These are phyloP conservation scores for Botia almorhae DNA, from an alignment of 2,797 vertebrate genomes.

Conservation along the genomic window DNA sequence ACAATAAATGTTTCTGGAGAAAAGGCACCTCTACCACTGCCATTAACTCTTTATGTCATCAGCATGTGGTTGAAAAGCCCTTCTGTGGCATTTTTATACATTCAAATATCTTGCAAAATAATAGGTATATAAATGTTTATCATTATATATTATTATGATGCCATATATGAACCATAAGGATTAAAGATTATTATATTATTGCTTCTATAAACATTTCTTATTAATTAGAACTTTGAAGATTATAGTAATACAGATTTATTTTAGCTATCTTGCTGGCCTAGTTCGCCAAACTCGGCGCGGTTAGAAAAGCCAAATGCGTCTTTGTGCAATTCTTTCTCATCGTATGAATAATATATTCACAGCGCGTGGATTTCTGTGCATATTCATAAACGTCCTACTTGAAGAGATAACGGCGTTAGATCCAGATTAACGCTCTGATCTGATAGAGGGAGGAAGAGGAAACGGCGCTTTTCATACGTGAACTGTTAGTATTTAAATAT, in stretches of 20 bases:
- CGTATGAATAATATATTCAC: constrained; percentile 51
- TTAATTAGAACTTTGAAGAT: too few relatives aligned
- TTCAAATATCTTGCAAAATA: too few relatives aligned
- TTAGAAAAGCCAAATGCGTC: constrained; percentile 42
- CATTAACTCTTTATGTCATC: too few relatives aligned
- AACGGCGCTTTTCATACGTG: not conserved
- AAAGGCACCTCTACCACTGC: too few relatives aligned
- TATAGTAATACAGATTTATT: not conserved
- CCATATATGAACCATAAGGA: too few relatives aligned
- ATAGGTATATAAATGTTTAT: too few relatives aligned
- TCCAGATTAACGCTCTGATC: constrained; percentile 58
- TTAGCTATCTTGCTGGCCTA: constrained; percentile 34
- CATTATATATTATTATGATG: too few relatives aligned
- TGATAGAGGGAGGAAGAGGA: constrained; percentile 25
- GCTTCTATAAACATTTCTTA: too few relatives aligned
- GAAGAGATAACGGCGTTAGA: constrained; percentile 55
- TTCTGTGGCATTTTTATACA: too few relatives aligned
- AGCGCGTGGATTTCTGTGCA: constrained; percentile 44
- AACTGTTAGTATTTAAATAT: constrained; percentile 36
- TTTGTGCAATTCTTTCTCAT: constrained; percentile 48
- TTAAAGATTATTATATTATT: too few relatives aligned
- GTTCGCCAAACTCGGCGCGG: not conserved
- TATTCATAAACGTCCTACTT: constrained; percentile 56
- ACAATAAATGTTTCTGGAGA: too few relatives aligned
- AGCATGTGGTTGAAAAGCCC: too few relatives aligned